Conservation (phyloP, 1,140 invertebrate species). For the Sarcophaga bullata region DNA sequence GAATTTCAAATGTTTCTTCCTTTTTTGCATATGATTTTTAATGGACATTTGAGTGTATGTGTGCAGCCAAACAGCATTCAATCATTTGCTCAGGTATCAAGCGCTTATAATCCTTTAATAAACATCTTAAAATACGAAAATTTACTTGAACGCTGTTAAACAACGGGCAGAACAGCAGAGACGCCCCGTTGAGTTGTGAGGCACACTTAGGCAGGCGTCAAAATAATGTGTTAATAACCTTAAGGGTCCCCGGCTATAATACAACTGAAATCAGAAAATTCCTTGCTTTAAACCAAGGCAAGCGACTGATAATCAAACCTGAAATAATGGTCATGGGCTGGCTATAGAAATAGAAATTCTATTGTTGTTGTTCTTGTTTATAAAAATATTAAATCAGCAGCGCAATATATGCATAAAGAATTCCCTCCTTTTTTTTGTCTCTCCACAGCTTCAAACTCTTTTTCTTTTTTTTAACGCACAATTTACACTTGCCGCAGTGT, state of each 20-base stretch:
- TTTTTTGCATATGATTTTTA: too few relatives aligned
- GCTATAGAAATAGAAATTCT: conserved; percentile 14
- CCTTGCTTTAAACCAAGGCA: not conserved
- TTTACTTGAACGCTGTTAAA: not conserved
- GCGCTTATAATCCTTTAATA: conserved; percentile 10
- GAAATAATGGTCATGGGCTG: not conserved
- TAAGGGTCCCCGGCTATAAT: not conserved
- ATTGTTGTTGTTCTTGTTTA: not conserved
- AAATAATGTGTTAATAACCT: conserved; percentile 41
- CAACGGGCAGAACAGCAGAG: not conserved
- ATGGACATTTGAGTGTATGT: too few relatives aligned
- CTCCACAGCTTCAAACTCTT: too few relatives aligned
- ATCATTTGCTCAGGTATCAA: not conserved
- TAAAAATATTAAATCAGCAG: too few relatives aligned
- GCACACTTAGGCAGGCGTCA: conserved; percentile 35
- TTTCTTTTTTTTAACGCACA: too few relatives aligned
- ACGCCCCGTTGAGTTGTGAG: not conserved
- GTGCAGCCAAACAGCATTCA: too few relatives aligned
- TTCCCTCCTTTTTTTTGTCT: too few relatives aligned
- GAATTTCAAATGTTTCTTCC: too few relatives aligned
- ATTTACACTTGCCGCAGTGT: too few relatives aligned
- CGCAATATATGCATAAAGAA: too few relatives aligned
- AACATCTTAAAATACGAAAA: not conserved
- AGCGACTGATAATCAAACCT: not conserved
- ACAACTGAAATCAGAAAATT: not conserved